These are phyloP conservation scores for Chloebia gouldiae DNA, from an alignment of 2,113 vertebrate species.

Conservation along the genomic window DNA sequence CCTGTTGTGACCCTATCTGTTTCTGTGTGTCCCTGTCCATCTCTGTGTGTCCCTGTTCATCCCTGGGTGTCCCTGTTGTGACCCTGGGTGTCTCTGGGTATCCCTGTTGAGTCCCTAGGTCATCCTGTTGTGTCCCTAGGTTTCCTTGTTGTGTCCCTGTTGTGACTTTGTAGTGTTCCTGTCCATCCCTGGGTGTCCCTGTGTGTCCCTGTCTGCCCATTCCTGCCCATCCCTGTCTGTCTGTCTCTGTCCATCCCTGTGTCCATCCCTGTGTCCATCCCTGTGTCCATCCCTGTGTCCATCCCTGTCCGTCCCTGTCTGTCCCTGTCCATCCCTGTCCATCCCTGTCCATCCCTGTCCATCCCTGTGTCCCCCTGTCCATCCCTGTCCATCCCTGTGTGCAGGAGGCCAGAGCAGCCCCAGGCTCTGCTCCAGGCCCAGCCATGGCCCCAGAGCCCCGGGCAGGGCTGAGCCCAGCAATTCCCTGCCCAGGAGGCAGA, in stretches of 20 bases:
- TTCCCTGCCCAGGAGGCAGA: neutral
- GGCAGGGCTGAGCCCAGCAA: neutral
- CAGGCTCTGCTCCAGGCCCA: neutral
- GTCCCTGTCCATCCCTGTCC: too few relatives aligned
- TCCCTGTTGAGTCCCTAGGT: neutral
- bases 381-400: neutral
- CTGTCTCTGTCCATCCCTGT: neutral
- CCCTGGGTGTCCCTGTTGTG: neutral
- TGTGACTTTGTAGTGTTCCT: neutral
- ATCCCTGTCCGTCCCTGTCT: neutral
- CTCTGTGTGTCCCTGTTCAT: neutral
- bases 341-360: neutral
- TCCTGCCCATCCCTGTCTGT: neutral
- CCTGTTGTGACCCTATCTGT: neutral
- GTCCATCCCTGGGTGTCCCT: neutral
- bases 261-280: too few relatives aligned
- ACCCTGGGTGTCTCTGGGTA: neutral
- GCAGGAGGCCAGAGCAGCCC: neutral
- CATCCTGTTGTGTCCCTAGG: neutral
- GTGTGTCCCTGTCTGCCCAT: neutral
- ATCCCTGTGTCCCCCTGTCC: neutral
- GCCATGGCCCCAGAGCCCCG: neutral
- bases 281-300: too few relatives aligned
- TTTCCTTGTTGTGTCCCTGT: neutral
- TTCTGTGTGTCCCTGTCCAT: neutral